Conservation (phyloP, 2,113 vertebrate species). For the Indicator maculatus region DNA sequence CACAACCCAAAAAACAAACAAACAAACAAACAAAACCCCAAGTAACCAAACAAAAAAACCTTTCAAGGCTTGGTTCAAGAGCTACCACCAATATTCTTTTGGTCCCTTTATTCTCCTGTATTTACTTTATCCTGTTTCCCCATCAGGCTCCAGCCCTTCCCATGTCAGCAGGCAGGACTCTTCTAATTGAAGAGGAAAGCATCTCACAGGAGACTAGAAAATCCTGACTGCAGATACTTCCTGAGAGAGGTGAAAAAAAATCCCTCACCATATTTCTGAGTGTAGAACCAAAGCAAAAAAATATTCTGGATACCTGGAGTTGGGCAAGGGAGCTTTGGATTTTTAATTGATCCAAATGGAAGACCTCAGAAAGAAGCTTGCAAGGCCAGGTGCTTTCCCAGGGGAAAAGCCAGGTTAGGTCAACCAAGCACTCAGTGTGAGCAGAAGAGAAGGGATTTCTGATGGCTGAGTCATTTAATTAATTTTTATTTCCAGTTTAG, state of each 20-base stretch:
- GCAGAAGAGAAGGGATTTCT: background rate
- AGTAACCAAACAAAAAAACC: background rate
- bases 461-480: slow-evolving; percentile 14
- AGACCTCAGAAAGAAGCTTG: background rate
- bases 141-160: background rate
- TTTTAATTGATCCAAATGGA: background rate
- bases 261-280: background rate
- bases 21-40: too few relatives aligned
- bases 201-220: background rate
- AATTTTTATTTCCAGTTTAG: slow-evolving; percentile 32
- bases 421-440: background rate
- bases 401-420: background rate
- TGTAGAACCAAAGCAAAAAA: background rate
- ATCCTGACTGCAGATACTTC: background rate
- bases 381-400: background rate
- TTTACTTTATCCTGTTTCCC: background rate
- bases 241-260: background rate
- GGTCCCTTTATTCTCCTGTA: background rate
- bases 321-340: background rate
- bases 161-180: background rate
- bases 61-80: background rate
- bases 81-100: background rate
- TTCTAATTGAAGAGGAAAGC: background rate
- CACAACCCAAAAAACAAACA: too few relatives aligned
- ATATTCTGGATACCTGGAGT: background rate